Evolutionary conservation across 1,140 invertebrate genomes (phyloP).

Genomic region (Drosophila lacertosa): DNA sequence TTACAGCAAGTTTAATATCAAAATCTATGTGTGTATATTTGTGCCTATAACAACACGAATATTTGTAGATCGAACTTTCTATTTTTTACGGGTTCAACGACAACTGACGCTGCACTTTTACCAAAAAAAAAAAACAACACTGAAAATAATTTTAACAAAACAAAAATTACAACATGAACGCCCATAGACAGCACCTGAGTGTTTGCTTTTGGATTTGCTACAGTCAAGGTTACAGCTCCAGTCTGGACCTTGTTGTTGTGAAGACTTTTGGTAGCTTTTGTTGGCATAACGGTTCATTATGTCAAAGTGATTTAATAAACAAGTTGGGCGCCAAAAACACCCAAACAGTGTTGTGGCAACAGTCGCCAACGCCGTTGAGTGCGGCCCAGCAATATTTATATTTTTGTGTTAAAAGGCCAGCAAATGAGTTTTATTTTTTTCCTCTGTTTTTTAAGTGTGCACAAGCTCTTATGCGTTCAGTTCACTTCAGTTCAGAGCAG

Average conservation of each 20-base stretch:
- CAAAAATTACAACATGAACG: slow-evolving; percentile 61
- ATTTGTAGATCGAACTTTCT: slow-evolving; percentile 46
- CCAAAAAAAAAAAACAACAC: slow-evolving; percentile 25
- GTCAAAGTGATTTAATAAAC: slow-evolving; percentile 72
- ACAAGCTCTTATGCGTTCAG: neutral
- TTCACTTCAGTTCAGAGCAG: slow-evolving; percentile 33
- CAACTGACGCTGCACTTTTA: slow-evolving; percentile 79
- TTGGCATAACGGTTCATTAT: slow-evolving; percentile 78
- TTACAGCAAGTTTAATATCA: slow-evolving; percentile 13
- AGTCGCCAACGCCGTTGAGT: slow-evolving; percentile 5
- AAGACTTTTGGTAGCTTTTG: slow-evolving; percentile 29
- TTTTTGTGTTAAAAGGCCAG: slow-evolving; percentile 40
- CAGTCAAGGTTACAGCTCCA: slow-evolving; percentile 68
- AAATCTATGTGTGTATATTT: slow-evolving; percentile 1
- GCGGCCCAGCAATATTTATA: slow-evolving; percentile 20
- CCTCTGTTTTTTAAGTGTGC: neutral
- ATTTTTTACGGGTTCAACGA: slow-evolving; percentile 73
- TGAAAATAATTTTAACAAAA: slow-evolving; percentile 46
- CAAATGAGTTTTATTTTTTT: slow-evolving; percentile 31
- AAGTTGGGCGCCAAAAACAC: slow-evolving; percentile 14
- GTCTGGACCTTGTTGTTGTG: slow-evolving; percentile 34
- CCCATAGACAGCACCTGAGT: slow-evolving; percentile 23
- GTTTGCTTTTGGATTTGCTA: slow-evolving; percentile 30
- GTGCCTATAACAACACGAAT: neutral
- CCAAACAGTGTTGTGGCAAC: slow-evolving; percentile 28